Conservation (phyloP, 2,888 invertebrate species). For the Hirtodrosophila trivittata region DNA sequence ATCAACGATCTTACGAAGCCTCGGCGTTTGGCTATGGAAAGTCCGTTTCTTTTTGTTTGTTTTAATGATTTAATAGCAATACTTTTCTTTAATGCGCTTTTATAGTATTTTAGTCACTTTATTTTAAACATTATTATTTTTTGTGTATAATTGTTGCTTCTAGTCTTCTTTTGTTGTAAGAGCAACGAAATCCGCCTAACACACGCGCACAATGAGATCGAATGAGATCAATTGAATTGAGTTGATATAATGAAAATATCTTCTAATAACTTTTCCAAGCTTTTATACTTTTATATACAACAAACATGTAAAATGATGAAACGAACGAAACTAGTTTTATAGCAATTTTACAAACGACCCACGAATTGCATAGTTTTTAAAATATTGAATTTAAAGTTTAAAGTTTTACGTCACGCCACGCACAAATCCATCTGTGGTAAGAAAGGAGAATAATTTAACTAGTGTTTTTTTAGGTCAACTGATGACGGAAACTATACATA, state of each 20-base stretch:
- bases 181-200: slow-evolving; percentile 78
- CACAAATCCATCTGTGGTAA: slow-evolving; percentile 56
- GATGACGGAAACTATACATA: slow-evolving; percentile 56
- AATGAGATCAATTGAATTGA: slow-evolving; percentile 38
- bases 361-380: slow-evolving; percentile 75
- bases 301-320: slow-evolving; percentile 70
- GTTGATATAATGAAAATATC: slow-evolving; percentile 53
- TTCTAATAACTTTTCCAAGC: slow-evolving; percentile 72
- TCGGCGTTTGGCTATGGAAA: slow-evolving; percentile 40
- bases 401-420: slow-evolving; percentile 37
- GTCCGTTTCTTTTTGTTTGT: slow-evolving; percentile 54
- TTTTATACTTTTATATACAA: slow-evolving; percentile 79
- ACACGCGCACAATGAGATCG: slow-evolving; percentile 49
- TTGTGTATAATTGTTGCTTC: slow-evolving; percentile 83
- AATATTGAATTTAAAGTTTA: slow-evolving; percentile 66
- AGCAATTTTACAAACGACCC: slow-evolving; percentile 73
- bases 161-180: slow-evolving; percentile 83
- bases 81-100: slow-evolving; percentile 75
- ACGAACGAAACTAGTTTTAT: slow-evolving; percentile 81
- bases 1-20: slow-evolving; percentile 76
- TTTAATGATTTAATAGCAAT: slow-evolving; percentile 52
- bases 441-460: slow-evolving; percentile 56
- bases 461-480: slow-evolving; percentile 67
- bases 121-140: slow-evolving; percentile 76
- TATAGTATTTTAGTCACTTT: slow-evolving; percentile 77